Percentiles rank a stretch among this genome's conserved stretches.
phyloP scores from a whole-genome alignment of 1,140 invertebrate species.

The Eurosta solidaginis region DNA sequence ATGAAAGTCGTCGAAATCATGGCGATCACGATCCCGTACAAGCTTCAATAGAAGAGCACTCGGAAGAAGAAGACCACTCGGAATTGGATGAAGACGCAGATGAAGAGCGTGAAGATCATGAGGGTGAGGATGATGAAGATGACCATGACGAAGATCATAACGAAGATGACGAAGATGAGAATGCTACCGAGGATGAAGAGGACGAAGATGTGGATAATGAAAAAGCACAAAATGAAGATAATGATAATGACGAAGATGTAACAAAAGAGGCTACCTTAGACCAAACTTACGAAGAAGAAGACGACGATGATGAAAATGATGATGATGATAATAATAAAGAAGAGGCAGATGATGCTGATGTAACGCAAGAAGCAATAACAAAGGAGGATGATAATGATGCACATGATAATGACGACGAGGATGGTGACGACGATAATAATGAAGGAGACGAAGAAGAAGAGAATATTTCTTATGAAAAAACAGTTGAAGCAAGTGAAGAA shows the following conservation, averaged over 20 bases:
- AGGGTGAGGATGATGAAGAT: conserved; percentile 50
- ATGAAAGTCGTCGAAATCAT: conserved; percentile 66
- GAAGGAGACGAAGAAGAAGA: conserved; percentile 40
- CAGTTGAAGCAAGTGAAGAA: conserved; percentile 29
- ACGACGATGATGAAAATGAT: conserved; percentile 40
- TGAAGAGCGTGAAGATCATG: conserved; percentile 47
- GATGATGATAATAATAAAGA: conserved; percentile 41
- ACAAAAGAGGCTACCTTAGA: conserved; percentile 51
- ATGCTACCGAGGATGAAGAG: conserved; percentile 45
- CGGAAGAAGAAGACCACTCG: conserved; percentile 51
- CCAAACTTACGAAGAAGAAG: conserved; percentile 47
- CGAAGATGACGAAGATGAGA: conserved; percentile 53
- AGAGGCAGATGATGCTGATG: conserved; percentile 42
- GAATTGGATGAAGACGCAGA: conserved; percentile 49
- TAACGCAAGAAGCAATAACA: conserved; percentile 43
- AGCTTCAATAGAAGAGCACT: conserved; percentile 53
- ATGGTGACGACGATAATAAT: conserved; percentile 45
- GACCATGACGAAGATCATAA: conserved; percentile 46
- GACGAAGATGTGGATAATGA: conserved; percentile 51
- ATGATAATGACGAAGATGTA: conserved; percentile 54
- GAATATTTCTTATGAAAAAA: conserved; percentile 39
- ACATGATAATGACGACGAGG: conserved; percentile 39
- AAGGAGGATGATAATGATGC: conserved; percentile 41
- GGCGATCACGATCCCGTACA: conserved; percentile 60
- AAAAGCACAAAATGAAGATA: conserved; percentile 52